These are phyloP conservation scores for Siniperca chuatsi DNA, from an alignment of 2,113 vertebrate species.

Conservation along the genomic window DNA sequence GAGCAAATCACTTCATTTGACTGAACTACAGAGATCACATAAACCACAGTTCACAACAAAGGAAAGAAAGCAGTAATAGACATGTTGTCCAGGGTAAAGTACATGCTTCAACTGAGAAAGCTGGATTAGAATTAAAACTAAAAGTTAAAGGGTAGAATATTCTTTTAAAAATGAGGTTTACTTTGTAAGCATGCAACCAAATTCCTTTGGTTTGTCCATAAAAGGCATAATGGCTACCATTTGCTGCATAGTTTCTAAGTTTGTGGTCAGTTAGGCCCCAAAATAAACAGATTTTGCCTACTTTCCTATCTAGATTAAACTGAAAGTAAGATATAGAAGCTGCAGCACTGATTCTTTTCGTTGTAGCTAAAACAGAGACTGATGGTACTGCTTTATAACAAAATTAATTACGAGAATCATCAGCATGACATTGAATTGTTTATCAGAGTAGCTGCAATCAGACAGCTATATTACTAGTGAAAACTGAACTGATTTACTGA, in stretches of 20 bases:
- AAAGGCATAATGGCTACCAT: slow-evolving; percentile 56
- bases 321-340: slow-evolving; percentile 20
- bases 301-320: slow-evolving; percentile 39
- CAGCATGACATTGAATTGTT: neutral
- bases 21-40: neutral
- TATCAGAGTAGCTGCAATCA: neutral
- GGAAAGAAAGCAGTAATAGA: neutral
- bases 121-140: slow-evolving; percentile 15
- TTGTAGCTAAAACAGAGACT: neutral
- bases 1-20: slow-evolving; percentile 2
- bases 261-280: slow-evolving; percentile 47
- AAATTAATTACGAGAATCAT: neutral
- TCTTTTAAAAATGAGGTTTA: slow-evolving; percentile 1
- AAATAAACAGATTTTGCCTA: slow-evolving; percentile 49
- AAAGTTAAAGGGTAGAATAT: slow-evolving; percentile 13
- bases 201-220: slow-evolving; percentile 72
- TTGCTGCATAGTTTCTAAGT: slow-evolving; percentile 60
- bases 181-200: slow-evolving; percentile 18
- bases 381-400: neutral
- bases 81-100: neutral
- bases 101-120: neutral
- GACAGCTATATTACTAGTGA: neutral
- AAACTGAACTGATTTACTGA: neutral
- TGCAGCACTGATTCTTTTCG: slow-evolving; percentile 9
- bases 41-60: slow-evolving; percentile 14